Percentiles rank a stretch among this genome's conserved stretches.
phyloP scores from a whole-genome alignment of 2,113 vertebrate genomes.

The Pachypanchax playfairii region DNA sequence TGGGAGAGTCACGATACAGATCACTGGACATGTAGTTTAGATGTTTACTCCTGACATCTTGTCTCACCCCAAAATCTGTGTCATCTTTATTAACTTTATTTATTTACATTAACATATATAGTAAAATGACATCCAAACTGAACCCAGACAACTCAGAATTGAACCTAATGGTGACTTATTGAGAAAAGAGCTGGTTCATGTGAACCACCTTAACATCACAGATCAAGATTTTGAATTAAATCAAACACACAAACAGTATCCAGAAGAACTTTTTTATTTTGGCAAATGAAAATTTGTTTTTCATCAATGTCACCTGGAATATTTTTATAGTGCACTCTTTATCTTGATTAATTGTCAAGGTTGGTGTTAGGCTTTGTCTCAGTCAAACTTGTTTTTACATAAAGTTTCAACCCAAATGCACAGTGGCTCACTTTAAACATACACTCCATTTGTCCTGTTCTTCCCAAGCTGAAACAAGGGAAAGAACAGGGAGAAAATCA shows the following conservation, averaged over 20 bases:
- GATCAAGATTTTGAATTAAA: neutral
- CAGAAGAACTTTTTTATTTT: constrained; percentile 57
- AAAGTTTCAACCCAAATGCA: constrained; percentile 48
- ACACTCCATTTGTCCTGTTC: constrained; percentile 29
- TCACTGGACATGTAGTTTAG: no score
- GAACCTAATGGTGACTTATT: no score
- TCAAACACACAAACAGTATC: constrained; percentile 19
- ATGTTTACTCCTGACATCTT: no score
- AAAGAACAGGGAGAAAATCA: constrained; percentile 26
- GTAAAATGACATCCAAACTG: no score
- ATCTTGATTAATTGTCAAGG: constrained; percentile 14
- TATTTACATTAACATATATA: no score
- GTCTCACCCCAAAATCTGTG: no score
- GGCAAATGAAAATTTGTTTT: constrained; percentile 47
- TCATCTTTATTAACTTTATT: no score
- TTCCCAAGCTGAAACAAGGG: constrained; percentile 25
- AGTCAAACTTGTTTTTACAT: constrained; percentile 33
- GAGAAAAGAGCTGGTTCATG: no score
- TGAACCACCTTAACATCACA: neutral
- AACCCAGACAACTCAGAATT: no score
- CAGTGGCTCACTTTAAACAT: constrained; percentile 42
- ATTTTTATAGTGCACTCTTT: constrained; percentile 14
- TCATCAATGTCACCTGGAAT: constrained; percentile 3
- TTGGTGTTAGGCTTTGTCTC: constrained; percentile 23
- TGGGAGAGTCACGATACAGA: no score